Evolutionary conservation across 1,140 invertebrate genomes (phyloP).

Genomic region (Conopomorpha cramerella): DNA sequence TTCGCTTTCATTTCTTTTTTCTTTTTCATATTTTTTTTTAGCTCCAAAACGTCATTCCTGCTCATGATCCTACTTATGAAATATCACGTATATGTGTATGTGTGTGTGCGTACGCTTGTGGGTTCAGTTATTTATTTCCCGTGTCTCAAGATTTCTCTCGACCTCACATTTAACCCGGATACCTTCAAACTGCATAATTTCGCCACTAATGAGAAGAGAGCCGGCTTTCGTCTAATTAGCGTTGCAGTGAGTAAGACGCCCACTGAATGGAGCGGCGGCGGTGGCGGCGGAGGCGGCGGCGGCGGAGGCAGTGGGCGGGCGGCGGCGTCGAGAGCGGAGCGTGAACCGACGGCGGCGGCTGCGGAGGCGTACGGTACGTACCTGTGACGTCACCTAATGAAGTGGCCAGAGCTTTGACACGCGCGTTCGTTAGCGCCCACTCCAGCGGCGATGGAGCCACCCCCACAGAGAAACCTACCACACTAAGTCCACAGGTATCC

Average conservation of each 20-base stretch:
- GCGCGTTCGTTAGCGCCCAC: constrained; percentile 57
- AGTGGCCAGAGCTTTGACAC: constrained; percentile 58
- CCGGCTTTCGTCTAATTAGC: constrained; percentile 53
- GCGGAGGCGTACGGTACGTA: too few relatives aligned
- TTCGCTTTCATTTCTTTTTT: constrained; percentile 14
- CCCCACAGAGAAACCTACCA: too few relatives aligned
- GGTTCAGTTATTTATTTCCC: constrained; percentile 35
- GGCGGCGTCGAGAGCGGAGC: constrained; percentile 27
- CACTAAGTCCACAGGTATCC: too few relatives aligned
- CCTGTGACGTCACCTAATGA: constrained; percentile 60
- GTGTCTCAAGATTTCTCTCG: constrained; percentile 26
- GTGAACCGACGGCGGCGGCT: too few relatives aligned
- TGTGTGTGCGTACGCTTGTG: too few relatives aligned
- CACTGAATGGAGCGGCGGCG: constrained; percentile 34
- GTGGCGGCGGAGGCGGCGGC: too few relatives aligned
- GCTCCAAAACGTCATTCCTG: neutral
- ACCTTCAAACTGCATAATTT: constrained; percentile 57
- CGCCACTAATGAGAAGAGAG: constrained; percentile 56
- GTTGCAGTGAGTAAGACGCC: constrained; percentile 49
- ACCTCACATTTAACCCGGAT: constrained; percentile 54
- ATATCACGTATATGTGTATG: neutral
- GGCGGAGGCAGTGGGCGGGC: constrained; percentile 7
- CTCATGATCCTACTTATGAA: neutral
- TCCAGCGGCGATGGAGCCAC: too few relatives aligned
- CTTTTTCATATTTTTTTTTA: constrained; percentile 6